Percentiles rank a stretch among this genome's conserved stretches.
These are phyloP conservation scores for Musca vetustissima DNA, from an alignment of 1,140 invertebrate genomes.

Conservation along the genomic window DNA sequence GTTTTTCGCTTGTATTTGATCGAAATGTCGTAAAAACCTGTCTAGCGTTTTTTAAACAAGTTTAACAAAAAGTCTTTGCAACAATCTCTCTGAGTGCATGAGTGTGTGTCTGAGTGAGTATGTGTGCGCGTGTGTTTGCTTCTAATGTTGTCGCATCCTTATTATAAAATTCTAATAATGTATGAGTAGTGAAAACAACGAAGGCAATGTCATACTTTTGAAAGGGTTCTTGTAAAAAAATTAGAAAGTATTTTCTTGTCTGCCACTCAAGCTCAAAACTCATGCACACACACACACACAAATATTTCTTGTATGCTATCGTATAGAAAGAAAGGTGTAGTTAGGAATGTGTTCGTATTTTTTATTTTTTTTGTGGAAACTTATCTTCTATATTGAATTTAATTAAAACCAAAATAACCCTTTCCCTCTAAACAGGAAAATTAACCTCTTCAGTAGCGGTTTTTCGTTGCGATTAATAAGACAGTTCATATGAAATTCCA, in stretches of 20 bases:
- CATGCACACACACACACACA: not conserved
- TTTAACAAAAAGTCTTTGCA: not conserved
- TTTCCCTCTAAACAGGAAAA: too few relatives aligned
- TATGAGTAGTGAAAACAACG: not conserved
- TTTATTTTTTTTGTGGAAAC: slow-evolving; percentile 20
- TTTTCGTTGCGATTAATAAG: too few relatives aligned
- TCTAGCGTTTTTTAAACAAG: slow-evolving; percentile 8
- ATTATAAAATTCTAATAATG: slow-evolving; percentile 23
- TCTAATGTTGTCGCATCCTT: slow-evolving; percentile 18
- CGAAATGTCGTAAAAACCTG: not conserved
- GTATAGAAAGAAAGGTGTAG: not conserved
- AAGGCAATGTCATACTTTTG: not conserved
- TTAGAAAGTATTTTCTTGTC: slow-evolving; percentile 28
- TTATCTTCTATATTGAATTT: slow-evolving; percentile 53
- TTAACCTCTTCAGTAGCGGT: too few relatives aligned
- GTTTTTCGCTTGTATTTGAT: too few relatives aligned
- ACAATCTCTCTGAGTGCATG: too few relatives aligned
- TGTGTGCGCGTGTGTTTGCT: not conserved
- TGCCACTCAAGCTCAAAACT: slow-evolving; percentile 23
- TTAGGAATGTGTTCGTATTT: not conserved
- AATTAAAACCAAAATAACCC: slow-evolving; percentile 47
- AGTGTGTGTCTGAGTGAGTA: too few relatives aligned
- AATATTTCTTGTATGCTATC: not conserved
- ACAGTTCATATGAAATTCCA: too few relatives aligned
- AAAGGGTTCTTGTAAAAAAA: slow-evolving; percentile 6